Base-by-base conservation (phyloP, 2,888 invertebrate species). In the Nowickia ferox region DNA sequence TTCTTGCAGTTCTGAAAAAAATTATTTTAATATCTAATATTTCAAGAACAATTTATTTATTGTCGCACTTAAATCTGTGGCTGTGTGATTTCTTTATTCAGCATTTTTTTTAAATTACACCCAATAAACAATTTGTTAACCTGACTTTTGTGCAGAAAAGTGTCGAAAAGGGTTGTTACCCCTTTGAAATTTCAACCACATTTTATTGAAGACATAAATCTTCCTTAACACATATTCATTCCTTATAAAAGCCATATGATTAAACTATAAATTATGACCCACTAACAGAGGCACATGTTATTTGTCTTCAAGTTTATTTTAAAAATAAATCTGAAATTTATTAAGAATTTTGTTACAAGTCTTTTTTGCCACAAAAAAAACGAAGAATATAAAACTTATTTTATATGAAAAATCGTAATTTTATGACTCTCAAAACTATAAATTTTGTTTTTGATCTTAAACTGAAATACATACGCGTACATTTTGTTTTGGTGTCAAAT, bases 241-340 rank as follows among this genome's bases (percentile, higher is more conserved):
- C 4, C 11, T n/a, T 19, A 30, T 17, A 61, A 44, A 17, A 57
- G 55, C 44, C 71, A 72, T 57, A 22, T 46, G 40, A n/a, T 30
- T 59, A 22, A 42, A 61, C 55, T 13, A 83, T 79, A 82, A 86
- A 71, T 83, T 79, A 86, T 82, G 69, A 42, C 65, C 80, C 74
- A 81, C 80, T 81, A 81, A 74, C 46, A 53, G 30, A 30, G 65
- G 77, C 85, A 76, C 82, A 82, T 71, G 65, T 71, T 81, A 59
- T 66, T 81, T 81, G 80, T 59, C 74, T 74, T 81, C 74, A 74
- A 81, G 80, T 81, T 81, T 81, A 81, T 59, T 81, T 68, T 68
- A 59, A 74, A 74, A 72, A 81, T 68, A 81, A 81, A 74, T 74
- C 66, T 74, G 40, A 69, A 63, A 48, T 48, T 74, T 65, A 53